These are phyloP conservation scores for Reinhardtius hippoglossoides DNA, from an alignment of 2,113 vertebrate species.

Conservation along the genomic window DNA sequence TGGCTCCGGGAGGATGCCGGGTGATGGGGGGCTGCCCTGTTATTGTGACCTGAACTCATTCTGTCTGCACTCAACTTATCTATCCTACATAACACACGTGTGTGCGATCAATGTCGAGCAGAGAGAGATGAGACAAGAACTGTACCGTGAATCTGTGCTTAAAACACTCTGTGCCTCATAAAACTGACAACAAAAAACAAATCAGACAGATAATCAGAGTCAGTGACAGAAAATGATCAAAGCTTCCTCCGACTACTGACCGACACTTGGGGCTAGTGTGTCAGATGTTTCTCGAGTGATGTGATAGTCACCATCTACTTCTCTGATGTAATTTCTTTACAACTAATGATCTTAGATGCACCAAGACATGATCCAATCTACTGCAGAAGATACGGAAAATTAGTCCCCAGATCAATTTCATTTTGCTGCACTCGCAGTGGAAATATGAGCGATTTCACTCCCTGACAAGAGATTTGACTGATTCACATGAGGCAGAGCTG, in stretches of 20 bases:
- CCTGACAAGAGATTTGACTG: too few species aligned
- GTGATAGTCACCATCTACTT: conserved; percentile 3
- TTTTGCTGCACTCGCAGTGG: background rate
- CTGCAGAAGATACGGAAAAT: background rate
- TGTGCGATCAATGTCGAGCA: background rate
- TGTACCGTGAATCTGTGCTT: background rate
- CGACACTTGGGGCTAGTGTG: background rate
- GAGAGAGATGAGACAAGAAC: background rate
- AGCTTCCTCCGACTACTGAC: background rate
- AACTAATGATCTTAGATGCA: conserved; percentile 4
- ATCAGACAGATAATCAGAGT: conserved; percentile 2
- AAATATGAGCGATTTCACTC: conserved; percentile 37
- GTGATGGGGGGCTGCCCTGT: conserved; percentile 34
- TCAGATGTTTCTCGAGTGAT: conserved; percentile 15
- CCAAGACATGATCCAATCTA: background rate
- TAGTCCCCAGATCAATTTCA: conserved; percentile 14
- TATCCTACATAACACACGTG: conserved; percentile 11
- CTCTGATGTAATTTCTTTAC: background rate
- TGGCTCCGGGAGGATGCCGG: conserved; percentile 22
- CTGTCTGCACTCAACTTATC: conserved; percentile 32
- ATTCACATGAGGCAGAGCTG: too few species aligned
- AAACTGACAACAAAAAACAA: background rate
- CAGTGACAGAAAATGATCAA: background rate
- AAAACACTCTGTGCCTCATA: background rate
- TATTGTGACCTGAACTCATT: conserved; percentile 38